Evolutionary conservation across 2,888 invertebrate genomes (phyloP), one percentile per base, ranked within the genome.

Genomic region (Siphlonurus alternatus): DNA sequence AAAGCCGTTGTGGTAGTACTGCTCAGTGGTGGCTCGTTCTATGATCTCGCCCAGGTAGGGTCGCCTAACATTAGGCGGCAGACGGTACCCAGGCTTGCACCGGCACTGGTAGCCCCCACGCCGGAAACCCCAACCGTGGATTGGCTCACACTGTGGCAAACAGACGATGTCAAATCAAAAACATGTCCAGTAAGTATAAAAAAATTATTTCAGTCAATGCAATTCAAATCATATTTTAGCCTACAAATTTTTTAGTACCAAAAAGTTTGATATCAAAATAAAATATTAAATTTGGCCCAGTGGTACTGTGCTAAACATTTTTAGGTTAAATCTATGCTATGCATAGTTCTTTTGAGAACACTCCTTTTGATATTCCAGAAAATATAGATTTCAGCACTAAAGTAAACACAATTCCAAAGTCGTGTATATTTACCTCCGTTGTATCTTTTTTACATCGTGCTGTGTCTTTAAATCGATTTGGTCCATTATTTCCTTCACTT

Each of bases 131-230:
- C 91, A 98, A 2, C 97, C 97, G 74, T 94, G 88, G 62, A 97
- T 76, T 0, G 97, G 97, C 76, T 98, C 97, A 76, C 97, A 98
- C 89, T 93, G 71, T n/a, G n/a, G n/a, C n/a, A n/a, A n/a, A n/a
- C n/a, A n/a, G n/a, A n/a, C 59, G 73, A 71, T 70, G 70, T 66
- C 61, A 65, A 64, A 62, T 63, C 61, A 66, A 19, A 15, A 53
- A 61, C 19, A 59, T 53, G 1, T 18, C 7, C 18, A 56, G 1
- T 63, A n/a, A 22, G 5, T 7, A 54, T 25, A 24, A n/a, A 51
- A n/a, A 66, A 64, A 23, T 20, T 20, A 20, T 7, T 22, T 59
- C 23, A 24, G 20, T n/a, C n/a, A n/a, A n/a, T n/a, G n/a, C n/a
- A n/a, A n/a, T n/a, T n/a, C n/a, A n/a, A n/a, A n/a, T n/a, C n/a